Evolutionary conservation across 2,797 vertebrate species (phyloP), one percentile per base, ranked within the genome.

Genomic region (Coendou prehensilis): DNA sequence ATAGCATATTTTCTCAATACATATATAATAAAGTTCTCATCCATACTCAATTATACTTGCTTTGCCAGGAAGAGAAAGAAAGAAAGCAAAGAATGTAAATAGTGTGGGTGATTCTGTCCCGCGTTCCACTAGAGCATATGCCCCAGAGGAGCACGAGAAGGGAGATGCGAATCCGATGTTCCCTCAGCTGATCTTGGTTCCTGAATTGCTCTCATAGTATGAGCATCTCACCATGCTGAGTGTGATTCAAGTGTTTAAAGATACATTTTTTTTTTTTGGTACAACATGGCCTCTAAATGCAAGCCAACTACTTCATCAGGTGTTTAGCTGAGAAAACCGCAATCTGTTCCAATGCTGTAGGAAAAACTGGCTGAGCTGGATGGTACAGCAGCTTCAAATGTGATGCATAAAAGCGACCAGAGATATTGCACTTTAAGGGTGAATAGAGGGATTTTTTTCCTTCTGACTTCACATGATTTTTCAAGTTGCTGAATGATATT

Each of bases 201-300:
- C 94, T 93, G 93, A 96, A 91, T 88, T 61, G 67, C 95, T 96
- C 94, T 95, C 94, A 86, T 87, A 93, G 95, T 95, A 97, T 97
- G 97, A 98, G 95, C 97, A 97, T 94, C 95, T 94, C 91, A 47
- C 82, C 96, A 96, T 54, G 90, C 95, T 81, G 78, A 95, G 86
- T 98, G 97, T 84, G 97, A 98, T 97, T 96, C 97, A 98, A 97
- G 90, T 97, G 96, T 97, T 98, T 98, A 95, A 97, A 96, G 97
- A 95, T 96, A 96, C 71, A 8, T 64, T 50, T 82, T 87, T 86
- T 91, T 91, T 41, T 41, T 85, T 92, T 87, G 13, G 90, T 95
- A 93, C 92, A 97, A 97, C 97, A 97, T 93, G 96, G 97, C 92
- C 96, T 93, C 96, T 93, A 93, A 95, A 96, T 96, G 95, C 90